Evolutionary conservation across 2,113 vertebrate species (phyloP).

Genomic region (Salvelinus namaycush): DNA sequence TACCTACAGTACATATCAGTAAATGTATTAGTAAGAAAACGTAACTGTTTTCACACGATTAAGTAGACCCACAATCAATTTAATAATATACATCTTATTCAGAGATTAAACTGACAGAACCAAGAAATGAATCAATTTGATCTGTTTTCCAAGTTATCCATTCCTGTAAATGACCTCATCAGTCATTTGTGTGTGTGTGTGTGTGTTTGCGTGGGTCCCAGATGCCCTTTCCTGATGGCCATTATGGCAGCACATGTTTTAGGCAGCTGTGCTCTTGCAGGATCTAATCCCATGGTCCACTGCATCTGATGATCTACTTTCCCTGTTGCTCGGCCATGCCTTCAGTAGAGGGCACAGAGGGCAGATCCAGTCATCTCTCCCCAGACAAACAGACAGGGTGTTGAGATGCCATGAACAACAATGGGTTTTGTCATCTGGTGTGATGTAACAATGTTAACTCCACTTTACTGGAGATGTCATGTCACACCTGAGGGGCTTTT

Average conservation of each 20-base stretch:
- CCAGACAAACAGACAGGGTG: background rate
- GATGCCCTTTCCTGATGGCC: constrained; percentile 5
- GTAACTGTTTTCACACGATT: background rate
- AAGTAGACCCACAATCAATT: background rate
- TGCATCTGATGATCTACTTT: background rate
- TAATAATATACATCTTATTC: too few species aligned
- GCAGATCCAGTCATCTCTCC: background rate
- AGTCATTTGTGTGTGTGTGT: constrained; percentile 1
- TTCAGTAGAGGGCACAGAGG: background rate
- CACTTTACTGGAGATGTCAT: too few species aligned
- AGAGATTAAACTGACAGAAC: too few species aligned
- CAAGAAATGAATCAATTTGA: background rate
- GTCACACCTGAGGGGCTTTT: too few species aligned
- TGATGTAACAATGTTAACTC: too few species aligned
- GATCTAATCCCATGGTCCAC: constrained; percentile 7
- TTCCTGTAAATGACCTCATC: background rate
- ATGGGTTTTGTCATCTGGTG: too few species aligned
- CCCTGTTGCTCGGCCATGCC: background rate
- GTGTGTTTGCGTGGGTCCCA: background rate
- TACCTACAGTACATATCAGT: too few species aligned
- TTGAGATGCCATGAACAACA: too few species aligned
- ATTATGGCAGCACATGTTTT: background rate
- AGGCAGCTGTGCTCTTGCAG: background rate
- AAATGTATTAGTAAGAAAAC: too few species aligned
- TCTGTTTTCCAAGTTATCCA: background rate